Evolutionary conservation across 2,113 vertebrate genomes (phyloP), one percentile per base, ranked within the genome.

Genomic region (Vidua macroura): DNA sequence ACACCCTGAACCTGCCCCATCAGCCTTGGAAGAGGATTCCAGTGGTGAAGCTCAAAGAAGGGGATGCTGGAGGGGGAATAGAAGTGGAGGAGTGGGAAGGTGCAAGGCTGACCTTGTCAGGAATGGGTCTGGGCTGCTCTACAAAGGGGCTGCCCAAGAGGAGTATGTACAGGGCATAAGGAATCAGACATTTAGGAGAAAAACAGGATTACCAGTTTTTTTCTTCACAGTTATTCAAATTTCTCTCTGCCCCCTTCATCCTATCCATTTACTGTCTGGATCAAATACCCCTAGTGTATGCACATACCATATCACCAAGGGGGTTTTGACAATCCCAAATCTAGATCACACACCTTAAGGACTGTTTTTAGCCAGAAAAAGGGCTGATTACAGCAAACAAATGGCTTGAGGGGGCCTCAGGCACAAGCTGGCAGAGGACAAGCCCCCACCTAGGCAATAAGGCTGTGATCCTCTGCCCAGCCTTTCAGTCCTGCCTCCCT

Each of bases 21-120:
- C 95, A 96, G 92, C 85, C 88, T 86, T 93, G 87, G 55, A 92
- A 97, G 83, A 93, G 95, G 92, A 97, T 97, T 96, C 92, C 95
- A 92, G 96, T 60, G 95, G 82, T 96, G 95, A 96, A 95, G 89
- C 95, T 96, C 93, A 90, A 92, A 98, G 84, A 72, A 96, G 77
- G 69, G 77, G 72, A 89, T 84, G 88, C 49, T 74, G 9, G 10
- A 83, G 75, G 39, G 44, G 69, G 48, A 6, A 8, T 12, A 63
- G 69, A 66, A 53, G 58, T 1, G 3, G 51, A 93, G n/a, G 64
- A 80, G 39, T 33, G 58, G 44, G 46, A 82, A 74, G 23, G 24
- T 24, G 59, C n/a, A 72, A 80, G 39, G 49, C 31, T 67, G 66
- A 66, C 52, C 1, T 1, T 30, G 28, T 39, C 1, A 3, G n/a